Evolutionary conservation across 53 echinoderm and acorn worm genomes (phyloP).

Genomic region (Temnopleurus reevesii): DNA sequence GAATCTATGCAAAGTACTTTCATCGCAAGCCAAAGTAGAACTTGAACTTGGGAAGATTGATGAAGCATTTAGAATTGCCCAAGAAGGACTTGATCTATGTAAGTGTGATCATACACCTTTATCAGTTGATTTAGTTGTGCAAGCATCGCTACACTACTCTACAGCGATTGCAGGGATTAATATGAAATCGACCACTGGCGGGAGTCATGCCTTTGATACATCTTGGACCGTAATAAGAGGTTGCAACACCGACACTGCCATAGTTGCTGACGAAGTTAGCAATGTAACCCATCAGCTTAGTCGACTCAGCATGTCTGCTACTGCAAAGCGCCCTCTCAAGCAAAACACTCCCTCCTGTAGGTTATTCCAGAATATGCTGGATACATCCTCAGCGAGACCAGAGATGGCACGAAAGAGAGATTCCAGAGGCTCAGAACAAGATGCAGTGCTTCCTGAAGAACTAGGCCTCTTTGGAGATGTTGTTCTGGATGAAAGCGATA

Average conservation of each 20-base stretch:
- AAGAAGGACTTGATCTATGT: neutral
- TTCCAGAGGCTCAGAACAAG: constrained; percentile 36
- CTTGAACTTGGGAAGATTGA: neutral
- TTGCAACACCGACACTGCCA: neutral
- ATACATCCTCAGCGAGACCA: constrained; percentile 58
- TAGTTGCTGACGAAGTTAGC: neutral
- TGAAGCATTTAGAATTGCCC: neutral
- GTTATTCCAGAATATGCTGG: constrained; percentile 47
- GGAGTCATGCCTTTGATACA: constrained; percentile 19
- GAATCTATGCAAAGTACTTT: neutral
- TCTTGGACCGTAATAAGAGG: constrained; percentile 23
- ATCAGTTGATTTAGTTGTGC: neutral
- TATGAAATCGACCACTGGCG: neutral
- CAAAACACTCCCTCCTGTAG: neutral
- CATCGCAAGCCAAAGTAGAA: neutral
- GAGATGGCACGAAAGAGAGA: constrained; percentile 76
- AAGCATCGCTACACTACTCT: constrained; percentile 35
- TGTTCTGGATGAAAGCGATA: constrained; percentile 53
- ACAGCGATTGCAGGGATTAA: neutral
- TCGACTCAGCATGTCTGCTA: neutral
- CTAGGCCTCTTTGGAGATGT: constrained; percentile 86
- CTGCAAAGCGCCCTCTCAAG: neutral
- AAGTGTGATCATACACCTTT: neutral
- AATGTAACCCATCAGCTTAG: constrained; percentile 12
- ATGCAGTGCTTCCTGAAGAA: constrained; percentile 48